Base-by-base conservation (phyloP, 2,888 invertebrate species). In the Prosopocoilus inquinatus region DNA sequence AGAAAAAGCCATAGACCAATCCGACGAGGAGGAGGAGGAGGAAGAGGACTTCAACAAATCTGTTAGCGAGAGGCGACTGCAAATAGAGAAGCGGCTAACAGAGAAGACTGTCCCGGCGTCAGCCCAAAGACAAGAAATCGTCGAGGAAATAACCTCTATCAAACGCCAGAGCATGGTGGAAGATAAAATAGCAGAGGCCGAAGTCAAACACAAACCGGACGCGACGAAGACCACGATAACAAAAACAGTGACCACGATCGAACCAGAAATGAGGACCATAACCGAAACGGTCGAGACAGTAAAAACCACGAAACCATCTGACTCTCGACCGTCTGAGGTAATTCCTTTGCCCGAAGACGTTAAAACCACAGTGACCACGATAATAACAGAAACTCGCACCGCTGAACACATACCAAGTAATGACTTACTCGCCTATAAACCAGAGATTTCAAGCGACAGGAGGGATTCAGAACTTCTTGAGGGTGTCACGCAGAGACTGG, bases 21-120 rank as follows among this genome's bases (percentile, higher is more conserved):
- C 20, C 3, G 84, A 80, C 1, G 82, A 82, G 61, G 60, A 60
- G 32, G 78, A 79, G 4, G 73, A 73, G 46, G 82, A 87, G 60
- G 82, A 87, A 60, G 87, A 88, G 61, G 79, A 74, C 51, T 76
- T 85, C 15, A 88, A 88, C 65, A 84, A 85, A 60, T 87, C 87
- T 47, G 89, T 90, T 32, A 87, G 87, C n/a, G 90, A 90, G 71
- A 79, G 89, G 62, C 85, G 89, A 60, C 85, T 87, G 69, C 86
- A 88, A 78, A 89, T 90, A 47, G 87, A 88, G 11, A 86, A 88
- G 71, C 84, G 89, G 50, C 75, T 89, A 32, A 88, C 87, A 35
- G 87, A 87, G 72, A 83, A 87, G 69, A 78, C 78, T 53, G 84
- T 88, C 64, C 87, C 88, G 8, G 87, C 88, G 2, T 88, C 88